Conservation (phyloP, 2,113 vertebrate genomes). For the Ornithorhynchus anatinus region DNA sequence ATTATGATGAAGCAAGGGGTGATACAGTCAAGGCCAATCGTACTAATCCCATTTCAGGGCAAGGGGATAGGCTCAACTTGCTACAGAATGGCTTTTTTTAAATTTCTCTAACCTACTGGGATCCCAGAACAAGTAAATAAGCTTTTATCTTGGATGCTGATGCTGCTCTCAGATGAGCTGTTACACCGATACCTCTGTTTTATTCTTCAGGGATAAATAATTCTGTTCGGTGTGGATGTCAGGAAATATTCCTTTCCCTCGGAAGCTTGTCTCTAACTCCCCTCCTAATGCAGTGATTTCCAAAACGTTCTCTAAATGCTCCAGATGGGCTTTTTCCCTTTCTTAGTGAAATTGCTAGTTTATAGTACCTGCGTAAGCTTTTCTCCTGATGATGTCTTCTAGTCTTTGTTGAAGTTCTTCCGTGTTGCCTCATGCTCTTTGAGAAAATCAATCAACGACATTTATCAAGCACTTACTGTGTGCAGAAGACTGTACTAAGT, state of each 20-base stretch:
- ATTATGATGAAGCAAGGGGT: not conserved
- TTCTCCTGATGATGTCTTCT: no score
- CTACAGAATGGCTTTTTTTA: not conserved
- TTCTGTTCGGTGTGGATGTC: accelerated
- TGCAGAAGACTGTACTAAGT: no score
- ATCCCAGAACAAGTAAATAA: not conserved
- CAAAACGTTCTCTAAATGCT: not conserved
- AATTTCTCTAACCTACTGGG: not conserved
- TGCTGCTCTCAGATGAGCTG: not conserved
- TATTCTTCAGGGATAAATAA: not conserved
- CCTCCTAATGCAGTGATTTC: not conserved
- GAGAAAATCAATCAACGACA: no score
- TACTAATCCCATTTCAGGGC: not conserved
- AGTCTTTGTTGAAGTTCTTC: no score
- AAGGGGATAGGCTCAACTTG: not conserved
- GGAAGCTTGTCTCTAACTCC: not conserved
- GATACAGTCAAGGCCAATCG: not conserved
- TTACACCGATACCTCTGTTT: not conserved
- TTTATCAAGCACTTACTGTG: no score
- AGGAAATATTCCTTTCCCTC: not conserved
- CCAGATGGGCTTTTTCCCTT: not conserved
- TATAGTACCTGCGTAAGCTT: not conserved
- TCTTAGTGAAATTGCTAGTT: not conserved
- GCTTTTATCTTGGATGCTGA: not conserved
- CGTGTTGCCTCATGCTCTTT: no score